A percentile compares a stretch with the other conserved stretches of the same genome.
Evolutionary conservation across 2,113 vertebrate genomes (phyloP).

Genomic region (Tricholaema leucomelas): DNA sequence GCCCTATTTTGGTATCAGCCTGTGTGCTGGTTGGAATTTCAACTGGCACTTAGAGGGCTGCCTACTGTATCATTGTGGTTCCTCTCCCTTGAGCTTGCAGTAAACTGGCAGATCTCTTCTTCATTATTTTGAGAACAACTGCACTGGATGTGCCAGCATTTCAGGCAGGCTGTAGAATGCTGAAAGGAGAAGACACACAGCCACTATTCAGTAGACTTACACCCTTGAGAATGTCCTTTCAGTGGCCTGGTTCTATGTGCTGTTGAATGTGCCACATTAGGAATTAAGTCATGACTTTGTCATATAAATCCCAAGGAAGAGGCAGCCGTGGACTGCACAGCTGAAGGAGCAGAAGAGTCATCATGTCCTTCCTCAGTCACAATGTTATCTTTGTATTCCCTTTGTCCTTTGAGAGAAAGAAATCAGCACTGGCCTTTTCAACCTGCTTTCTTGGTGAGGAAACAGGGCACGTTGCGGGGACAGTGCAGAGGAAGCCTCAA

Average conservation of each 20-base stretch:
- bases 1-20: background rate
- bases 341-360: slow-evolving; percentile 5
- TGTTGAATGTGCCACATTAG: background rate
- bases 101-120: background rate
- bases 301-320: background rate
- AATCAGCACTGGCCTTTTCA: background rate
- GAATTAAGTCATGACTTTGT: slow-evolving; percentile 21
- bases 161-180: background rate
- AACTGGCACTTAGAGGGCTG: background rate
- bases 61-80: background rate
- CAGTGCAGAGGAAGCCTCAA: background rate
- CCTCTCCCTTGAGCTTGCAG: background rate
- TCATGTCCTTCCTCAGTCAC: background rate
- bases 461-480: background rate
- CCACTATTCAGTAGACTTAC: background rate
- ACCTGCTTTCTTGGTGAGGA: background rate
- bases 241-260: background rate
- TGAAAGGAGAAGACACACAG: background rate
- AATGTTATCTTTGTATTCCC: slow-evolving; percentile 6
- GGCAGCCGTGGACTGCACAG: background rate
- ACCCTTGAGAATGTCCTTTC: background rate
- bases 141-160: background rate
- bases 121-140: background rate
- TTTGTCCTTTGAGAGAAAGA: background rate
- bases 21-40: background rate